Evolutionary conservation across 2,797 vertebrate species (phyloP), one percentile per base, ranked within the genome.

Genomic region (Hydrophis major): DNA sequence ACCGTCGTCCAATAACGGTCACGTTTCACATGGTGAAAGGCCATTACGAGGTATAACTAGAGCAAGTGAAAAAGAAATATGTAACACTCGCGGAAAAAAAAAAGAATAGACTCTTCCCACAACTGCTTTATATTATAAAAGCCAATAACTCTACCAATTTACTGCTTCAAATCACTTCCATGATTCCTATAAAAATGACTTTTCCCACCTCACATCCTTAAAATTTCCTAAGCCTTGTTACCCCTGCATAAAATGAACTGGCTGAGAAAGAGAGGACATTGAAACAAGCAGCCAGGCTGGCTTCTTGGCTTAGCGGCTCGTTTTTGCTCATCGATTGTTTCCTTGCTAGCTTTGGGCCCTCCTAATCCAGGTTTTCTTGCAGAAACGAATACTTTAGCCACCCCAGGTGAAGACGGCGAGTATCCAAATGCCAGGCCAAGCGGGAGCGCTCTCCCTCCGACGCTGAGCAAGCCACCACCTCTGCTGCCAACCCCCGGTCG

Each of bases 401-500:
- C 90, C 16, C 96, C 97, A 87, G 96, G 20, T 27, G 94, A 93
- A 89, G 93, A 91, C 1, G 16, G 13, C 32, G 6, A 88, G 88
- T 94, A 87, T 87, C 25, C 95, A 32, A 95, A 93, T 83, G 94
- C 93, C 92, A 96, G 95, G 11, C 88, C 92, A 50, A 22, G 86
- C 22, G 2, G 47, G 28, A 94, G 92, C 14, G 4, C 28, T 92
- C 91, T 89, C n/a, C 50, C 97, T 32, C 95, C 96, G 60, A 95
- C 95, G 1, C 89, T 97, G 83, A 96, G 97, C 78, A 98, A 98
- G 94, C 97, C 95, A 0, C 98, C 97, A 25, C 97, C 98, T 12
- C 97, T 98, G 87, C 97, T 98, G n/a, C 97, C 96, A 12, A 98
- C 97, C 2, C 97, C 98, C 27, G 90, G 92, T 86, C 93, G 95